phyloP scores from a whole-genome alignment of 2,888 invertebrate species.

The Myopa tessellatipennis region DNA sequence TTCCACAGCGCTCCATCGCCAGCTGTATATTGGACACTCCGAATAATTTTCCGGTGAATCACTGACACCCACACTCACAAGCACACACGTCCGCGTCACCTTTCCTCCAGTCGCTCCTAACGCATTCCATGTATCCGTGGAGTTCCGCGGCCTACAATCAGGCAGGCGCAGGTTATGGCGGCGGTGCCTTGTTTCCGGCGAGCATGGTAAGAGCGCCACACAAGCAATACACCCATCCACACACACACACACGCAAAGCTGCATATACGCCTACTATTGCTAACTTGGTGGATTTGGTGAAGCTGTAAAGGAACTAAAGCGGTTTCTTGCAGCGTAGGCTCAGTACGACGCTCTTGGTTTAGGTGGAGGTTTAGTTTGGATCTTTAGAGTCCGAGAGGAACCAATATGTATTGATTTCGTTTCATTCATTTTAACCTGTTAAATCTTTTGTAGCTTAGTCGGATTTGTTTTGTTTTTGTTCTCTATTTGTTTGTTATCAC shows the following conservation, averaged over 20 bases:
- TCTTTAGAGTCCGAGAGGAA: neutral
- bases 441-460: neutral
- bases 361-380: neutral
- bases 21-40: neutral
- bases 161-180: slow-evolving; percentile 50
- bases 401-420: neutral
- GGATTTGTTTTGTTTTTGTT: neutral
- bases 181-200: slow-evolving; percentile 30
- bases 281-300: slow-evolving; percentile 6
- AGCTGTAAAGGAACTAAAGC: neutral
- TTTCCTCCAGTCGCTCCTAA: neutral
- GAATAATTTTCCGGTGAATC: neutral
- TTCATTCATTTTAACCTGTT: neutral
- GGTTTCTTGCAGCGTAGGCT: neutral
- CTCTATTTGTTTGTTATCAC: neutral
- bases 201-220: slow-evolving; percentile 52
- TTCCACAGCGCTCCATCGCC: neutral
- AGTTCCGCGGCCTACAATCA: slow-evolving; percentile 64
- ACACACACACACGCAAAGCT: slow-evolving; percentile 35
- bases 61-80: neutral
- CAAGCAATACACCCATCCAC: neutral
- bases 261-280: slow-evolving; percentile 21
- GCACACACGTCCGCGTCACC: neutral
- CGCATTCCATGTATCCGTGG: slow-evolving; percentile 64
- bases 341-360: neutral